phyloP scores from a whole-genome alignment of 23 tunicate species.

The Oikopleura vanhoeffeni region DNA sequence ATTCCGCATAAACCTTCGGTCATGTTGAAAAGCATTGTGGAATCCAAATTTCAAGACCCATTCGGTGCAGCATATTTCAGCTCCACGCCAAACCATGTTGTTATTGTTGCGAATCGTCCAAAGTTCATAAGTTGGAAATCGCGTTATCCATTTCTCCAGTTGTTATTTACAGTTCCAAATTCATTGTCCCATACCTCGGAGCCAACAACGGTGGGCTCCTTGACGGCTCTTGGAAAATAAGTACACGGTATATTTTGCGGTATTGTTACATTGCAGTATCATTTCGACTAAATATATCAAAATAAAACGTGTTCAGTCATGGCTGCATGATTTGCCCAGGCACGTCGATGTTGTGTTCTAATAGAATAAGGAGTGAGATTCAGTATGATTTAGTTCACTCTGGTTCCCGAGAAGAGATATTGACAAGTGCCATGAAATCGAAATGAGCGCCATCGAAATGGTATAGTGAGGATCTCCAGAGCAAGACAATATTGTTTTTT shows the following conservation, averaged over 20 bases:
- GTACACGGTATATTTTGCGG: not conserved
- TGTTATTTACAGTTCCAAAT: too few relatives aligned
- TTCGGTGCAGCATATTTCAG: not conserved
- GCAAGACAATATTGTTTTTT: not conserved
- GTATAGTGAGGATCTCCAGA: slow-evolving; percentile 26
- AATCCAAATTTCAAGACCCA: not conserved
- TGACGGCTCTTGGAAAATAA: not conserved
- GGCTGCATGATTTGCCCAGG: not conserved
- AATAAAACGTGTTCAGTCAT: not conserved
- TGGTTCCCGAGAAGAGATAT: not conserved
- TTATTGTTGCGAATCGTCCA: not conserved
- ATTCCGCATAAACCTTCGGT: slow-evolving; percentile 20
- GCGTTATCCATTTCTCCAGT: not conserved
- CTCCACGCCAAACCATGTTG: slow-evolving; percentile 14
- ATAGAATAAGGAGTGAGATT: not conserved
- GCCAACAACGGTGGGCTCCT: not conserved
- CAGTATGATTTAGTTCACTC: not conserved
- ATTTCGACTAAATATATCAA: not conserved
- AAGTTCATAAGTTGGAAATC: not conserved
- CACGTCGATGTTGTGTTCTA: slow-evolving; percentile 5
- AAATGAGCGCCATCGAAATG: slow-evolving; percentile 17
- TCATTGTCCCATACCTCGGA: not conserved
- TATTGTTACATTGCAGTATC: not conserved
- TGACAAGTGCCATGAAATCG: slow-evolving; percentile 28
- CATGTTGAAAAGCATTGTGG: not conserved